Conservation (phyloP, 2,113 vertebrate genomes). For the Hippocampus abdominalis region DNA sequence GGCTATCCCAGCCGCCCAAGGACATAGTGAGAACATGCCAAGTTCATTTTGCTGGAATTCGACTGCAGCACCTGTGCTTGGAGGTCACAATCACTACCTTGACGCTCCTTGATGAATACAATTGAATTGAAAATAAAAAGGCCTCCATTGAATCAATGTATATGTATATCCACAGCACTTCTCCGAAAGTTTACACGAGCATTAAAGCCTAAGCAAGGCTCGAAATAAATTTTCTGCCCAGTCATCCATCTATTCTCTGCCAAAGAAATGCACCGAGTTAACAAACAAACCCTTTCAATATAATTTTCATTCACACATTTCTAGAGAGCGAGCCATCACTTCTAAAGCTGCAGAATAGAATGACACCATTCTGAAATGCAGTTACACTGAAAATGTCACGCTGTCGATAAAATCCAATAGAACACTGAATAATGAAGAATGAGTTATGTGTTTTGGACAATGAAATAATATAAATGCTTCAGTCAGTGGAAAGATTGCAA, state of each 20-base stretch:
- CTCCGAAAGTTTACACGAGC: too few species aligned
- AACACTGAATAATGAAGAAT: constrained; percentile 34
- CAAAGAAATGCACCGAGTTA: background rate
- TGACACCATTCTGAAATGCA: constrained; percentile 14
- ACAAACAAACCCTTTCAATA: constrained; percentile 3
- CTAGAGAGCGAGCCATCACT: constrained; percentile 9
- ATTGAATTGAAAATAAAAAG: too few species aligned
- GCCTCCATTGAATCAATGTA: too few species aligned
- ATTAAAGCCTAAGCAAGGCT: background rate
- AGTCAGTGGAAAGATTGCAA: constrained; percentile 15
- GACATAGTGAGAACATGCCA: too few species aligned
- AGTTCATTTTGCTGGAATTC: too few species aligned
- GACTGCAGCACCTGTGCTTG: too few species aligned
- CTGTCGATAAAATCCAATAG: constrained; percentile 12
- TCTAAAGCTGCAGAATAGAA: constrained; percentile 5
- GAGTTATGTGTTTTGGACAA: background rate
- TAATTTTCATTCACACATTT: constrained; percentile 8
- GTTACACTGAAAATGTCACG: constrained; percentile 18
- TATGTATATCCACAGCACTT: too few species aligned
- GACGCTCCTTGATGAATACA: too few species aligned
- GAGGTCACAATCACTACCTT: too few species aligned
- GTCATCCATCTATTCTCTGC: constrained; percentile 25
- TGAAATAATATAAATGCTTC: constrained; percentile 6
- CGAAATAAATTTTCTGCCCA: constrained; percentile 17
- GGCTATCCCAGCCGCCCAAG: too few species aligned